Evolutionary conservation across 2,888 invertebrate genomes (phyloP).

Genomic region (Vanessa cardui): DNA sequence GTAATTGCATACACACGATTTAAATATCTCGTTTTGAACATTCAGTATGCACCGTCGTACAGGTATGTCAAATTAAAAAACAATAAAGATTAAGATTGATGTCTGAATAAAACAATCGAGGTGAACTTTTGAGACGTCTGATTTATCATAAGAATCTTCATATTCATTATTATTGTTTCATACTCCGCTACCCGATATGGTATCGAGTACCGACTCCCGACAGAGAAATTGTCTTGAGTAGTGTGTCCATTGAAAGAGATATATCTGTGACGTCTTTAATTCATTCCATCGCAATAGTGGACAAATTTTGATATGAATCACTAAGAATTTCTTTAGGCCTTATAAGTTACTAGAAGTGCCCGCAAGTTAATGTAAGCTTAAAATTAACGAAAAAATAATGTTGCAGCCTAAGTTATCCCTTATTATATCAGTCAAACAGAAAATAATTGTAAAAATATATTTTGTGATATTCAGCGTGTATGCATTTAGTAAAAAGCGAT

Average conservation of each 20-base stretch:
- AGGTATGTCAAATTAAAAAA: constrained; percentile 16
- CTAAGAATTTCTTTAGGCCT: neutral
- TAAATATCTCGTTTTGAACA: constrained; percentile 9
- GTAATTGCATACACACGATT: neutral
- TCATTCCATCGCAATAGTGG: constrained; percentile 6
- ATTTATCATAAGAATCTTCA: constrained; percentile 22
- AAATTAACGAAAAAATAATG: too few relatives aligned
- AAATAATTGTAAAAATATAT: too few relatives aligned
- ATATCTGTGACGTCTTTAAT: constrained; percentile 5
- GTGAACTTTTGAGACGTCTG: constrained; percentile 10
- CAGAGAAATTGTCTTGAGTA: constrained; percentile 14
- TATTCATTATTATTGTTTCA: constrained; percentile 22
- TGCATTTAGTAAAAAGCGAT: too few relatives aligned
- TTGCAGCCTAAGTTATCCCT: too few relatives aligned
- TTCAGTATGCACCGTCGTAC: neutral
- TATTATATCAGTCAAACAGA: too few relatives aligned
- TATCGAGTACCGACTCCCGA: constrained; percentile 5
- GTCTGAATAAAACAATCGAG: constrained; percentile 26
- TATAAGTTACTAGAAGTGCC: too few relatives aligned
- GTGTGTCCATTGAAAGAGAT: constrained; percentile 11
- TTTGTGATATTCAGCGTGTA: too few relatives aligned
- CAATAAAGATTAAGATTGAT: constrained; percentile 30
- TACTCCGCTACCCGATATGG: constrained; percentile 14
- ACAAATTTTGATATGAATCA: constrained; percentile 5
- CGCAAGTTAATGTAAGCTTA: too few relatives aligned